phyloP scores from a whole-genome alignment of 2,888 invertebrate species.

The Adineta ricciae region DNA sequence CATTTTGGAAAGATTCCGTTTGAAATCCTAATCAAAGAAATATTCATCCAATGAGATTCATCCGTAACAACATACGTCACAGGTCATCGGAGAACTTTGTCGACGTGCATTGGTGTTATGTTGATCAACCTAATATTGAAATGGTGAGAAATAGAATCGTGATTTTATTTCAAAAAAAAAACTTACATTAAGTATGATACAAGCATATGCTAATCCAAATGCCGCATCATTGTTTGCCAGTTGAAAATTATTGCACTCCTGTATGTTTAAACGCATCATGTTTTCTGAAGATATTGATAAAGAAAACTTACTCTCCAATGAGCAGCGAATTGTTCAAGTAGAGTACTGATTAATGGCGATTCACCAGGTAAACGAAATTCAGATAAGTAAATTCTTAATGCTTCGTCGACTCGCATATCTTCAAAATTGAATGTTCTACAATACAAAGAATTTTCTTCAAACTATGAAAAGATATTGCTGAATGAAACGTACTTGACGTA shows the following conservation, averaged over 20 bases:
- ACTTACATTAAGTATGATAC: constrained; percentile 91
- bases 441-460: neutral
- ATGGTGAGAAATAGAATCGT: no score
- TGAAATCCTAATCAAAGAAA: constrained; percentile 57
- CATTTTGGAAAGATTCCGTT: constrained; percentile 79
- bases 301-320: constrained; percentile 59
- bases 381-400: constrained; percentile 82
- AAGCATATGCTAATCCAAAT: constrained; percentile 88
- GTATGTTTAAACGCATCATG: neutral
- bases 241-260: constrained; percentile 58
- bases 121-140: constrained; percentile 61
- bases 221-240: constrained; percentile 93
- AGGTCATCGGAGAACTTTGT: constrained; percentile 82
- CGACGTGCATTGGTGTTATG: constrained; percentile 93
- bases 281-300: neutral
- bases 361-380: constrained; percentile 94
- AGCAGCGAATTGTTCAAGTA: constrained; percentile 90
- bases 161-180: neutral
- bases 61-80: constrained; percentile 46
- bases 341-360: constrained; percentile 83
- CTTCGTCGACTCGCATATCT: constrained; percentile 80
- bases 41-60: neutral
- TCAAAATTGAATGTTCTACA: constrained; percentile 71
- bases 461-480: neutral
- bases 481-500: constrained; percentile 48